phyloP scores from a whole-genome alignment of 1,140 invertebrate species.

The Chymomyza costata region DNA sequence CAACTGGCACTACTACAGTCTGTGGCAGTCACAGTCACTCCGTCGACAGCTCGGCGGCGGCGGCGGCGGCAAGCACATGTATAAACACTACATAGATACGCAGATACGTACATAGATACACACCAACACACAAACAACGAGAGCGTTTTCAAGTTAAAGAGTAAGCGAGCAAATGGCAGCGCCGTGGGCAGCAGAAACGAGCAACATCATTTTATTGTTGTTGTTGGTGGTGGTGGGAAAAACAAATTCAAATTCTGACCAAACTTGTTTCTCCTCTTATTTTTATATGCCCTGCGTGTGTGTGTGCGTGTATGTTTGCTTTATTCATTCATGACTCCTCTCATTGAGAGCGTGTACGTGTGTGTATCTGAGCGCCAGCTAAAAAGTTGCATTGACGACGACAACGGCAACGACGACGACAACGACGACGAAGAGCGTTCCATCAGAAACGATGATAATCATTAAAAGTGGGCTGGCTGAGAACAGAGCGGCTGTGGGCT shows the following conservation, averaged over 20 bases:
- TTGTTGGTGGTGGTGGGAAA: constrained; percentile 18
- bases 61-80: constrained; percentile 2
- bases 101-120: constrained; percentile 23
- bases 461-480: constrained; percentile 71
- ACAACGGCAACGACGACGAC: constrained; percentile 12
- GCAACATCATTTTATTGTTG: too few relatives aligned
- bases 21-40: constrained; percentile 8
- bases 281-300: not conserved
- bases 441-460: constrained; percentile 74
- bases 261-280: constrained; percentile 59
- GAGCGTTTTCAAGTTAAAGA: not conserved
- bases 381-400: constrained; percentile 50
- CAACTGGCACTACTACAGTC: constrained; percentile 31
- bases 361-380: constrained; percentile 28
- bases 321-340: constrained; percentile 2
- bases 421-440: constrained; percentile 50
- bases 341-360: constrained; percentile 4
- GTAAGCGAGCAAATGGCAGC: constrained; percentile 27
- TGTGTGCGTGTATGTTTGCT: constrained; percentile 14
- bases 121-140: constrained; percentile 19
- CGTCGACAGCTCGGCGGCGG: constrained; percentile 16
- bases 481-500: constrained; percentile 25
- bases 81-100: constrained; percentile 11
- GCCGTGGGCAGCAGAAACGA: not conserved
- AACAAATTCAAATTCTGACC: too few relatives aligned